Evolutionary conservation across 2,113 vertebrate genomes (phyloP).

Genomic region (Hypocryptadius cinnamomeus): DNA sequence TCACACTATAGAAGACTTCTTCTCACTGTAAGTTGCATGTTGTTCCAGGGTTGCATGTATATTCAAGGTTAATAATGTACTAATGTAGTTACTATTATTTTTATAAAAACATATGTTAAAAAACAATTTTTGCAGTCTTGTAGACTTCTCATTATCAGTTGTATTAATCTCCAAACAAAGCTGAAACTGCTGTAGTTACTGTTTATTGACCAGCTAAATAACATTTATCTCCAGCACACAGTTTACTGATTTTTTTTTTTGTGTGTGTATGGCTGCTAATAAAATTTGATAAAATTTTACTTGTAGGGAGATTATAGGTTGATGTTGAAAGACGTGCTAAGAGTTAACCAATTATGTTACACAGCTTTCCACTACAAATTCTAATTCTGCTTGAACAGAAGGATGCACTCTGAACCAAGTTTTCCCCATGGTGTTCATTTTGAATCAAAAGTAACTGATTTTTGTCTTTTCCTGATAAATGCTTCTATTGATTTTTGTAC

Average conservation of each 20-base stretch:
- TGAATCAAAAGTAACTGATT: neutral
- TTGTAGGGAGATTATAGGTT: neutral
- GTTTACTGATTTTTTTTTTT: neutral
- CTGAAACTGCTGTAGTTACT: neutral
- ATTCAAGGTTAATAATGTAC: neutral
- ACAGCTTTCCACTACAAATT: neutral
- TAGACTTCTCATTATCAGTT: neutral
- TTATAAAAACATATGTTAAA: neutral
- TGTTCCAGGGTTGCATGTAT: neutral
- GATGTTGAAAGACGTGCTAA: neutral
- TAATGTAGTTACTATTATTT: neutral
- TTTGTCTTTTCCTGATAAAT: constrained; percentile 8
- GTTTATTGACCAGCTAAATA: neutral
- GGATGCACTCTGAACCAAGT: neutral
- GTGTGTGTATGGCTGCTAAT: neutral
- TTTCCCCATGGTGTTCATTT: neutral
- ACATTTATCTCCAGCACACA: neutral
- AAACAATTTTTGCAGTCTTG: neutral
- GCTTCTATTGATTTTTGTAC: constrained; percentile 3
- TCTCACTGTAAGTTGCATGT: rapidly evolving
- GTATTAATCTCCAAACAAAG: neutral
- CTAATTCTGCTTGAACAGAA: neutral
- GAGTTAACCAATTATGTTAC: neutral
- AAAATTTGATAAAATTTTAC: neutral
- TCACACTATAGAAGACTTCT: neutral